These are phyloP conservation scores for Ochotona princeps DNA, from an alignment of 2,113 vertebrate genomes.

Conservation along the genomic window DNA sequence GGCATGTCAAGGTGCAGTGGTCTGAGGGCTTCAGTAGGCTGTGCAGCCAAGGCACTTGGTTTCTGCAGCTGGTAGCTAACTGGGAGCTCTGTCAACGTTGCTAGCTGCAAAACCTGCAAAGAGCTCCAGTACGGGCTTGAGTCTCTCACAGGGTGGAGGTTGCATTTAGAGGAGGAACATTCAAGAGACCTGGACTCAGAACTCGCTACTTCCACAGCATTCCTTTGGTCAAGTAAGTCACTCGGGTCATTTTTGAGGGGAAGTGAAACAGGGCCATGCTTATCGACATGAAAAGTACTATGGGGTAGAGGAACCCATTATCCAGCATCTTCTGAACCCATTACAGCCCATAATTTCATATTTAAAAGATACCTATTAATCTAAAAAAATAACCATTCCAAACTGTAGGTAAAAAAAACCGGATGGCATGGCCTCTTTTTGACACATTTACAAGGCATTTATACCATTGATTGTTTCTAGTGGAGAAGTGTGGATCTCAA, in stretches of 20 bases:
- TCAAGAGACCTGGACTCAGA: background rate
- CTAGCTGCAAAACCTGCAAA: background rate
- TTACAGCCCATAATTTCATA: background rate
- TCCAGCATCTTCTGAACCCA: background rate
- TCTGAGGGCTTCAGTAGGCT: background rate
- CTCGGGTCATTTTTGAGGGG: background rate
- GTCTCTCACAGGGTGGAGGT: background rate
- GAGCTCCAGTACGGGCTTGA: background rate
- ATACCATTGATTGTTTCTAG: background rate
- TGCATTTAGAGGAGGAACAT: background rate
- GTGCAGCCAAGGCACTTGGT: background rate
- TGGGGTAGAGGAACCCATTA: background rate
- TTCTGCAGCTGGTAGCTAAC: background rate
- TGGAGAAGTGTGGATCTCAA: background rate
- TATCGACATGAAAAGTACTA: background rate
- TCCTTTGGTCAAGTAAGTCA: background rate
- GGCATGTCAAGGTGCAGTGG: background rate
- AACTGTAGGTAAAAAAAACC: background rate
- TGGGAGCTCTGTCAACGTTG: background rate
- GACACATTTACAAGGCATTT: background rate
- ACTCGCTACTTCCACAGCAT: background rate
- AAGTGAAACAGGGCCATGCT: background rate
- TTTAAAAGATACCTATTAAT: background rate
- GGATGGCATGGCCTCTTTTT: background rate
- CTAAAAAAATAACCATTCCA: background rate